phyloP scores from a whole-genome alignment of 37 sponge, comb jelly and placozoan genomes.

The Ephydatia muelleri region DNA sequence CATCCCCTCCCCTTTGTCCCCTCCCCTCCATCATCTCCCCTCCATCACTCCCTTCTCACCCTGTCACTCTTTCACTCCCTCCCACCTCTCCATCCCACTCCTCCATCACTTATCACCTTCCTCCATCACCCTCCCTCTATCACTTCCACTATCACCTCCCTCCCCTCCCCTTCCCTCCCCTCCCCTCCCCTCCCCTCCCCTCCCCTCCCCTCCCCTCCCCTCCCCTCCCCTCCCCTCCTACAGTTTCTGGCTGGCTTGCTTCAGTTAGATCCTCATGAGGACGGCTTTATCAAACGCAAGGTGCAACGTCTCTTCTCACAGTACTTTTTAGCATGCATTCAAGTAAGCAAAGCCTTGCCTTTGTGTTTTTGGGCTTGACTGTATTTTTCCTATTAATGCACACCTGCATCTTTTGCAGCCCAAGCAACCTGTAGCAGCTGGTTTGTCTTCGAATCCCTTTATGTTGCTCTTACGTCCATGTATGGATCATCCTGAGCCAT shows the following conservation, averaged over 20 bases:
- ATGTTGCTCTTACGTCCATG: conserved; percentile 1
- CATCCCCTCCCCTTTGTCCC: too few relatives aligned
- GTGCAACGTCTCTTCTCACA: conserved; percentile 51
- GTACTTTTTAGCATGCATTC: conserved; percentile 41
- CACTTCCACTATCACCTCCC: too few relatives aligned
- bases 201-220: not conserved
- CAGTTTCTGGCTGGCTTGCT: conserved; percentile 54
- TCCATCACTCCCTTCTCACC: too few relatives aligned
- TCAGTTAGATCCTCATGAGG: conserved; percentile 36
- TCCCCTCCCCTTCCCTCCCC: too few relatives aligned
- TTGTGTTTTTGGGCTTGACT: not conserved
- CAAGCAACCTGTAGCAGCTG: not conserved
- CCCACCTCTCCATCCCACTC: too few relatives aligned
- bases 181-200: too few relatives aligned
- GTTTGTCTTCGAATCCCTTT: conserved; percentile 10
- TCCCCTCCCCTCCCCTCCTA: not conserved
- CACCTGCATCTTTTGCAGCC: not conserved
- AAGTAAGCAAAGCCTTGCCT: conserved; percentile 8
- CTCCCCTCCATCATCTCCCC: too few relatives aligned
- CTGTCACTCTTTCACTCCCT: too few relatives aligned
- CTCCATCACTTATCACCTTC: too few relatives aligned
- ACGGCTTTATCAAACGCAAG: conserved; percentile 53
- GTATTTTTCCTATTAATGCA: not conserved
- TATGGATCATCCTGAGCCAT: too few relatives aligned
- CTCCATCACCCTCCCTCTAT: too few relatives aligned